phyloP scores from a whole-genome alignment of 2,113 vertebrate species.

The Clarias gariepinus region DNA sequence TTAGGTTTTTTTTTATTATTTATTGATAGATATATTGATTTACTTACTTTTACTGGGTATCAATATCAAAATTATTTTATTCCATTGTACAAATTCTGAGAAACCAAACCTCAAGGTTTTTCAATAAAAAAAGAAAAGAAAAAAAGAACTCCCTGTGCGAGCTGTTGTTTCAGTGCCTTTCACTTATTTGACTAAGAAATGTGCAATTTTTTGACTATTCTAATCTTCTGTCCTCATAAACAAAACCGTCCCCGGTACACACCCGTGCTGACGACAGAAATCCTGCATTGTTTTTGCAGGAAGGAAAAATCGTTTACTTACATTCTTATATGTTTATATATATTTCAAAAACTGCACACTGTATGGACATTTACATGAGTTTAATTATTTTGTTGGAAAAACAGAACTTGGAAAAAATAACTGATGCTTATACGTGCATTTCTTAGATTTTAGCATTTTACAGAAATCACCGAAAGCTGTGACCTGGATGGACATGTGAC shows the following conservation, averaged over 20 bases:
- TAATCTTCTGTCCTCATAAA: conserved; percentile 20
- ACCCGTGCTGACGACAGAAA: not conserved
- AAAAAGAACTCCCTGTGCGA: not conserved
- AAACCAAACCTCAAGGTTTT: not conserved
- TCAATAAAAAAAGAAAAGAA: too few species aligned
- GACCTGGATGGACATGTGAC: not conserved
- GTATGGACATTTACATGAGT: too few species aligned
- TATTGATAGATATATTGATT: not conserved
- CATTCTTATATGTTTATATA: not conserved
- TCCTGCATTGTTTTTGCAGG: not conserved
- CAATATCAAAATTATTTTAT: too few species aligned
- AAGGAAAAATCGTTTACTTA: not conserved
- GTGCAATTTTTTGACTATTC: conserved; percentile 44
- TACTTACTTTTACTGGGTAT: not conserved
- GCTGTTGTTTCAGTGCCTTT: not conserved
- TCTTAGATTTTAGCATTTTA: not conserved
- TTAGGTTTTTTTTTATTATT: not conserved
- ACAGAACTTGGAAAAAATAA: rapidly evolving
- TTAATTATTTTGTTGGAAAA: not conserved
- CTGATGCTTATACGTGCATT: not conserved
- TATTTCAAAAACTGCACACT: not conserved
- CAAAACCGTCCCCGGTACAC: conserved; percentile 21
- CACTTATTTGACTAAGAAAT: conserved; percentile 56
- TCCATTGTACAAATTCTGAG: not conserved
- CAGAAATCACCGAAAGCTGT: not conserved